phyloP scores from a whole-genome alignment of 2,888 invertebrate species.

The Macropis europaea region DNA sequence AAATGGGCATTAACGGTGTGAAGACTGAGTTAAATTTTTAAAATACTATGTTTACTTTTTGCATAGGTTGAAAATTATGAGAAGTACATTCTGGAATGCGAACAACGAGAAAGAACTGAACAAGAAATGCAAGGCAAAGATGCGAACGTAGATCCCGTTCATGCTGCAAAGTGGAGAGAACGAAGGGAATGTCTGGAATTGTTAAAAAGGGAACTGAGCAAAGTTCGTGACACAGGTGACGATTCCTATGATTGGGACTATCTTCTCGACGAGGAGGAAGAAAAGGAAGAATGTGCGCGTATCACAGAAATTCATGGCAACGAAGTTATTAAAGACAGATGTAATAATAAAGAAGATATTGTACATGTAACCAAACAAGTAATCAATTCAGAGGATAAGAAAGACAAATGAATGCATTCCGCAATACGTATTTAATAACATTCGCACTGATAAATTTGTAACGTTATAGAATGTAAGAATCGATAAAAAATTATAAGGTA shows the following conservation, averaged over 20 bases:
- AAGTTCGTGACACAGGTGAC: slow-evolving; percentile 73
- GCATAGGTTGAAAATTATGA: slow-evolving; percentile 73
- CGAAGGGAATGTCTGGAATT: slow-evolving; percentile 75
- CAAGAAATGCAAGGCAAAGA: slow-evolving; percentile 27
- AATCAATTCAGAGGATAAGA: slow-evolving; percentile 23
- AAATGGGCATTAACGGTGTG: too few relatives aligned
- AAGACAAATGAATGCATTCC: slow-evolving; percentile 30
- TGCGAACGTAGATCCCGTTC: slow-evolving; percentile 24
- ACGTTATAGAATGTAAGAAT: neutral
- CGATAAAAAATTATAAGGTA: too few relatives aligned
- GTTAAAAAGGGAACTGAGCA: slow-evolving; percentile 74
- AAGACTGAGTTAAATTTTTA: too few relatives aligned
- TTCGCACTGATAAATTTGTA: neutral
- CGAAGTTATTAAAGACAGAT: neutral
- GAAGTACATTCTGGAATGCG: slow-evolving; percentile 74
- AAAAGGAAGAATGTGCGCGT: slow-evolving; percentile 75
- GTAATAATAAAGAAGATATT: neutral
- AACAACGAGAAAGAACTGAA: slow-evolving; percentile 66
- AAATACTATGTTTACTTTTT: too few relatives aligned
- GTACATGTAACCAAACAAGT: neutral
- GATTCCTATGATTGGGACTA: slow-evolving; percentile 74
- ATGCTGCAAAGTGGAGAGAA: slow-evolving; percentile 72
- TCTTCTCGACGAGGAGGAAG: slow-evolving; percentile 68
- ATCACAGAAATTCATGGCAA: slow-evolving; percentile 21
- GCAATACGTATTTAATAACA: neutral